These are phyloP conservation scores for Phylloscopus trochiloides DNA, from an alignment of 2,113 vertebrate genomes.

Conservation along the genomic window DNA sequence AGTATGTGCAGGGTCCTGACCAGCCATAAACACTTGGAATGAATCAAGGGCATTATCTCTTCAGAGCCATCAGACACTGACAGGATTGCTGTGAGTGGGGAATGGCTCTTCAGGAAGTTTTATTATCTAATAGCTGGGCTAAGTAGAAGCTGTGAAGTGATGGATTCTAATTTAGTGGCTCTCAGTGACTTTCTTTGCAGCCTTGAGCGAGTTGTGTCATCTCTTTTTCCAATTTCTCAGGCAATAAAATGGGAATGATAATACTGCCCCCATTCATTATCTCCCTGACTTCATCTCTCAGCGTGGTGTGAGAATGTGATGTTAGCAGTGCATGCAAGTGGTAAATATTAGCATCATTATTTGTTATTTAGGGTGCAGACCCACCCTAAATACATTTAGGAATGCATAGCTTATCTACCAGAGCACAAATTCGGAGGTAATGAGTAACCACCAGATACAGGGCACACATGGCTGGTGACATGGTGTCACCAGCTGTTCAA, in stretches of 20 bases:
- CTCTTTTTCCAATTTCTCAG: conserved; percentile 40
- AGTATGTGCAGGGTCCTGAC: background rate
- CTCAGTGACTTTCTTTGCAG: conserved; percentile 42
- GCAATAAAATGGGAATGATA: background rate
- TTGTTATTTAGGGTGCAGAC: background rate
- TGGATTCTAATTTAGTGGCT: background rate
- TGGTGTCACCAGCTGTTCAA: background rate
- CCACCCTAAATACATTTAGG: background rate
- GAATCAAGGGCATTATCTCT: background rate
- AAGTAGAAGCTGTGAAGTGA: conserved; percentile 61
- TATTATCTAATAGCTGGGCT: background rate
- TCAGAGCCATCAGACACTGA: background rate
- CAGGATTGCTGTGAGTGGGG: background rate
- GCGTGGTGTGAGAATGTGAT: background rate
- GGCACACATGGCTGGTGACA: background rate
- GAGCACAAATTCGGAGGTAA: background rate
- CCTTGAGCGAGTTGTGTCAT: conserved; percentile 35
- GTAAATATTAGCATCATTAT: background rate
- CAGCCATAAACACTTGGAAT: background rate
- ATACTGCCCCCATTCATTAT: background rate
- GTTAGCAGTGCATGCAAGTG: background rate
- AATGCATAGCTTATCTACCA: background rate
- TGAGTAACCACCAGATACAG: background rate
- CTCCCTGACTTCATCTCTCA: background rate
- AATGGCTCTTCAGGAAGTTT: background rate